Base-by-base conservation (phyloP, 2,888 invertebrate genomes). In the Scrobipalpa costella region DNA sequence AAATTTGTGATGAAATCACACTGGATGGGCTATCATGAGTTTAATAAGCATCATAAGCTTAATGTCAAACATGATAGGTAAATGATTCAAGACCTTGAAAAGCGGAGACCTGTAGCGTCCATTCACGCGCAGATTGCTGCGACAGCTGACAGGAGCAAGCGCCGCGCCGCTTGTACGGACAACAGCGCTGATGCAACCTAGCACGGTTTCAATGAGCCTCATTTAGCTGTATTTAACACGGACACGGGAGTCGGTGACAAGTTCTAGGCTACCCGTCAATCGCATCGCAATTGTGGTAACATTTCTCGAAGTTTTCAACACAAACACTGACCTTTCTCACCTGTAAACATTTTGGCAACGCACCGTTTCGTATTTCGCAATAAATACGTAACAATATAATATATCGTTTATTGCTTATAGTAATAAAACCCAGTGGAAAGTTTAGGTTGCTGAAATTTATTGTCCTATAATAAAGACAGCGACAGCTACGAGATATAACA, bases 231-330 rank as follows among this genome's bases (percentile, higher is more conserved):
- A 72, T 77, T 78, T 77, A 73, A 70, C 71, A 40, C 58, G 21
- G 36, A 61, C 50, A 66, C 64, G 63, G 69, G 68, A 69, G 67
- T 47, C 67, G 50, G 64, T 76, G 80, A 83, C 83, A 82, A 84
- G 83, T 83, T 84, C 82, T 81, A 79, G 82, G 83, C 74, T 75
- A 78, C 67, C 73, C 68, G 75, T 80, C 79, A 77, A 73, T 76
- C 73, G 70, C 63, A 52, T 61, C 64, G 68, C 57, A 65, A 65
- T 71, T 69, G 74, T 76, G 69, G 68, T 71, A 62, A 62, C 65
- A 68, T 67, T 62, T 62, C 68, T 66, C 65, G 70, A 69, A 68
- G 60, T 61, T 65, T 65, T 63, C 65, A 36, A 40, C 65, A 65
- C 38, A 60, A 59, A 58, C 59, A 44, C 34, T 59, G 44, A 59